Conservation (phyloP, 2,113 vertebrate species). For the Pardalotus punctatus region DNA sequence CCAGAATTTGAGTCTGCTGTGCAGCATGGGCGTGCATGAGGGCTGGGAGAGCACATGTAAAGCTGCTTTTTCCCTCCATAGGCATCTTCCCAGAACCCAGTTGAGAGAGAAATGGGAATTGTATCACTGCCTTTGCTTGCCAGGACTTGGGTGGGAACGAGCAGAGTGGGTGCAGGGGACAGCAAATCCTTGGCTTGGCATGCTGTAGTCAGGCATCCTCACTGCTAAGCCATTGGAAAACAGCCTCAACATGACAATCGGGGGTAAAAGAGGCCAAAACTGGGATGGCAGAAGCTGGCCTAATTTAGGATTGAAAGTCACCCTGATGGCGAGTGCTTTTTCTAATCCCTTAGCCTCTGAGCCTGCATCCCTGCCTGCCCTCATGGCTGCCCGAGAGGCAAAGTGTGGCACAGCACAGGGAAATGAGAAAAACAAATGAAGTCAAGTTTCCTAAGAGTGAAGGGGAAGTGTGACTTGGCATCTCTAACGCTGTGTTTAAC, state of each 20-base stretch:
- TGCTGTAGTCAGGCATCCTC: neutral
- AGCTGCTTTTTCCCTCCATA: neutral
- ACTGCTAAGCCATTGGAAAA: rapidly evolving
- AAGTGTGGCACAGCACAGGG: neutral
- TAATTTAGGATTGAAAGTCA: neutral
- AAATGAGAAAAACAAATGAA: slow-evolving; percentile 68
- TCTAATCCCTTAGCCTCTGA: neutral
- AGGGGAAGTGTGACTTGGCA: slow-evolving; percentile 80
- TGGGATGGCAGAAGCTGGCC: neutral
- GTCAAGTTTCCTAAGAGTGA: slow-evolving; percentile 41
- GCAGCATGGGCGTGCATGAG: neutral
- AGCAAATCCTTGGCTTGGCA: neutral
- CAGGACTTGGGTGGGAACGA: neutral
- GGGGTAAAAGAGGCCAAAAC: neutral
- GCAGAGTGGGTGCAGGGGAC: neutral
- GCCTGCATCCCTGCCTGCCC: neutral
- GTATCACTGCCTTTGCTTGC: rapidly evolving
- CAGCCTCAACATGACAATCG: neutral
- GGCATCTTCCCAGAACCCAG: neutral
- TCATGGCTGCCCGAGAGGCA: neutral
- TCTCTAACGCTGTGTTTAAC: slow-evolving; percentile 75
- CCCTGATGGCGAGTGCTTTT: neutral
- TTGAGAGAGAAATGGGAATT: neutral
- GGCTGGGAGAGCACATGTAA: neutral
- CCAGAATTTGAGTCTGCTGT: neutral